Evolutionary conservation across 2,888 invertebrate species (phyloP), one percentile per base, ranked within the genome.

Genomic region (Carabus problematicus): DNA sequence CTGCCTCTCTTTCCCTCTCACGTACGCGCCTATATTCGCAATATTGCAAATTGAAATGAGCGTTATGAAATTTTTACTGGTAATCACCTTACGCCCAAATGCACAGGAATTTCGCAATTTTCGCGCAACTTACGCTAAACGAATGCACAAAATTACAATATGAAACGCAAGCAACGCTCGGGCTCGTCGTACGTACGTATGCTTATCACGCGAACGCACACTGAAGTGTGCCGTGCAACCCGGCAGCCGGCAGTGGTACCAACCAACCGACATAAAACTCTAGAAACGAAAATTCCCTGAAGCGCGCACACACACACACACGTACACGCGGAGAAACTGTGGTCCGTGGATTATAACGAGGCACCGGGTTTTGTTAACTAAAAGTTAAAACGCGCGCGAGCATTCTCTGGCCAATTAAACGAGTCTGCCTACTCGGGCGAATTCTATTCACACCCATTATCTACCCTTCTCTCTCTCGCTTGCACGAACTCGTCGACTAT

Each of bases 141-240:
- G 67, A 67, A 60, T 60, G 60, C 67, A 67, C 67, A 67, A 67
- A 67, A 67, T 67, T 67, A 67, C 60, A 60, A 67, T 67, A 67
- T 67, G 67, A 60, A 67, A 60, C 61, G 16, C 52, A 54, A 16
- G 45, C 18, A 19, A 29, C n/a, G 41, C 40, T 16, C 49, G 56
- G n/a, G n/a, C n/a, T n/a, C 45, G 45, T 45, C 11, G n/a, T 12
- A n/a, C n/a, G n/a, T n/a, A n/a, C n/a, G n/a, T 16, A 42, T 19
- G 49, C 54, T 63, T 63, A 54, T 52, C 63, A 54, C 54, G 40
- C 40, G 41, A 54, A 41, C 63, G 52, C 54, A 63, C 63, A 54
- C 41, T 63, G 14, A 52, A 63, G 54, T 19, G 18, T 18, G 18
- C 14, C 2, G 1, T n/a, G 14, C 47, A 9, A 3, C 12, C 11